Conservation (phyloP, 2,888 invertebrate genomes). For the Tiliacea citrago region DNA sequence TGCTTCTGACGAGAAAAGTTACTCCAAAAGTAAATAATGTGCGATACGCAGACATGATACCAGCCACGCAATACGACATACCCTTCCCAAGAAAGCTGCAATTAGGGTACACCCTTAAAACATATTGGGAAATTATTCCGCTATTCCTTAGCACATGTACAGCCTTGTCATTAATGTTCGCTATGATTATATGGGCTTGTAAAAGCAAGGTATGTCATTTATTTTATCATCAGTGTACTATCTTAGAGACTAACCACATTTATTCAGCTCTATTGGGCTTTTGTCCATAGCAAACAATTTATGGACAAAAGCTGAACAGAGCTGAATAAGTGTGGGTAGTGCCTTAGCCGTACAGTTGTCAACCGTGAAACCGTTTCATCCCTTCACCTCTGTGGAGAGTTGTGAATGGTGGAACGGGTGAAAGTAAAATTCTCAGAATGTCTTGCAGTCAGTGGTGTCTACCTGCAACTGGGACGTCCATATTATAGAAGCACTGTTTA, state of each 20-base stretch:
- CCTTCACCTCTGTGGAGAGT: background rate
- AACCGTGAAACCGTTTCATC: background rate
- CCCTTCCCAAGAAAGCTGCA: slow-evolving; percentile 73
- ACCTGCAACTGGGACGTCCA: background rate
- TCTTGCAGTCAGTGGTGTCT: background rate
- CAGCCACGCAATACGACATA: slow-evolving; percentile 81
- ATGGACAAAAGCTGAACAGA: too few relatives aligned
- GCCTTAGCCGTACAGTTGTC: background rate
- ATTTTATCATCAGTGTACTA: background rate
- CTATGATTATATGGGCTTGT: slow-evolving; percentile 72
- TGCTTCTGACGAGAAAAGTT: slow-evolving; percentile 52
- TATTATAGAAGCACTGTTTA: background rate
- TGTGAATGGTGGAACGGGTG: background rate
- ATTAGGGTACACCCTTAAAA: slow-evolving; percentile 69
- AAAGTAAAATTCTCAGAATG: background rate
- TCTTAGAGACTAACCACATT: background rate
- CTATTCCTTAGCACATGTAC: slow-evolving; percentile 72
- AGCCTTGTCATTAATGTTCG: slow-evolving; percentile 63
- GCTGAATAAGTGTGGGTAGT: too few relatives aligned
- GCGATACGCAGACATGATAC: slow-evolving; percentile 69
- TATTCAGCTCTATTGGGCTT: too few relatives aligned
- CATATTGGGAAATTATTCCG: slow-evolving; percentile 84
- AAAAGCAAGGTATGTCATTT: slow-evolving; percentile 77
- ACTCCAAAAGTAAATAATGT: slow-evolving; percentile 43
- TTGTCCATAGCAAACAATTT: too few relatives aligned